Conservation (phyloP, 2,797 vertebrate genomes). For the Pteropus rufus region DNA sequence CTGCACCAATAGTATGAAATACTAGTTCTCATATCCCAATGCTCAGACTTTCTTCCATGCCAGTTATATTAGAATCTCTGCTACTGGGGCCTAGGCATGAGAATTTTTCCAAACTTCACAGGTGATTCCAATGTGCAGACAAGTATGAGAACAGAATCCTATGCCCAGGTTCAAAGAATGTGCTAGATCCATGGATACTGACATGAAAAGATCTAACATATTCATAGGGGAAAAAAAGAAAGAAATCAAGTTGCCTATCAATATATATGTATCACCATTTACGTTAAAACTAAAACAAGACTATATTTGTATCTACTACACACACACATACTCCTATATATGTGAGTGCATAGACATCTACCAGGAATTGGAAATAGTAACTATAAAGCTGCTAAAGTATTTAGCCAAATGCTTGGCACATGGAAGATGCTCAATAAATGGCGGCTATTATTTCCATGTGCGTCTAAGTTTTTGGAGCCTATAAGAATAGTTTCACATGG, state of each 20-base stretch:
- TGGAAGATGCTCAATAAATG: neutral
- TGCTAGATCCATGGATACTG: neutral
- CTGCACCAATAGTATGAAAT: neutral
- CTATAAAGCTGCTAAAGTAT: neutral
- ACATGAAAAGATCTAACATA: neutral
- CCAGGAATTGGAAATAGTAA: constrained; percentile 17
- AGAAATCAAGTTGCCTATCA: neutral
- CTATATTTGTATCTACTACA: neutral
- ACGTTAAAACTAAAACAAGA: constrained; percentile 30
- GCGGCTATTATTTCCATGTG: constrained; percentile 7
- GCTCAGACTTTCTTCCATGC: neutral
- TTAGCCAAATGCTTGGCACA: neutral
- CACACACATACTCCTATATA: neutral
- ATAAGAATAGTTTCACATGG: neutral
- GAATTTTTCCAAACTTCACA: neutral
- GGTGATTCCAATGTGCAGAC: neutral
- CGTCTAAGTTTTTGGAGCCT: neutral
- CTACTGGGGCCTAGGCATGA: neutral
- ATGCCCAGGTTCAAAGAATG: neutral
- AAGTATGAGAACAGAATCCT: neutral
- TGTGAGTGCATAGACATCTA: neutral
- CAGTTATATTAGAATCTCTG: neutral
- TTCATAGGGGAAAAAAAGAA: neutral
- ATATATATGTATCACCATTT: neutral
- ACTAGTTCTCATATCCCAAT: neutral